phyloP scores from a whole-genome alignment of 64 coral and sea anemone genomes.

The Pocillopora damicornis region DNA sequence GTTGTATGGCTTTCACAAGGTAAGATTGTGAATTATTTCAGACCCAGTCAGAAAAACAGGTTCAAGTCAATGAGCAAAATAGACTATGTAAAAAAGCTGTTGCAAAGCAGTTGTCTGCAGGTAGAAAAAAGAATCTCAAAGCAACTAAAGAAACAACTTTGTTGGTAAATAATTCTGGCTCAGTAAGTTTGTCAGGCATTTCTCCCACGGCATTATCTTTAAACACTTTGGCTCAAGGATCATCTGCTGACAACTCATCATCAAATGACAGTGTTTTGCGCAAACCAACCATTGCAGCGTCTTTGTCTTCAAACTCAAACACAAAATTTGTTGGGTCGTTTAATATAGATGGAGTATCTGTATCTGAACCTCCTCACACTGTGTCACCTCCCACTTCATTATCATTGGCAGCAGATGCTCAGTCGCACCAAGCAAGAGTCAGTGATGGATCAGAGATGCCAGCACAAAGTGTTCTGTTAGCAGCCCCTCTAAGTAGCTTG shows the following conservation, averaged over 20 bases:
- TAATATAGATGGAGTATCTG: no score
- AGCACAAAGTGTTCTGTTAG: neutral
- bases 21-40: slow-evolving; percentile 49
- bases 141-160: neutral
- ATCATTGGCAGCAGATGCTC: neutral
- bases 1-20: slow-evolving; percentile 53
- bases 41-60: neutral
- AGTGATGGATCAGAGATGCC: neutral
- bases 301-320: no score
- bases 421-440: neutral
- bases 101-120: neutral
- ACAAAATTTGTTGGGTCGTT: no score
- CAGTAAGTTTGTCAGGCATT: no score
- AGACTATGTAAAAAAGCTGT: neutral
- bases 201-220: neutral
- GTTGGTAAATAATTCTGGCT: neutral
- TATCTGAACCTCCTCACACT: no score
- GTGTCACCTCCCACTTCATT: neutral
- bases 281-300: no score
- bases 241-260: neutral
- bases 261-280: no score
- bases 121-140: neutral
- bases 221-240: neutral
- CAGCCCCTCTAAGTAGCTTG: slow-evolving; percentile 48
- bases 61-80: neutral